Percentiles rank a stretch among this genome's conserved stretches.
Evolutionary conservation across 2,113 vertebrate genomes (phyloP).

Genomic region (Dromiciops gliroides): DNA sequence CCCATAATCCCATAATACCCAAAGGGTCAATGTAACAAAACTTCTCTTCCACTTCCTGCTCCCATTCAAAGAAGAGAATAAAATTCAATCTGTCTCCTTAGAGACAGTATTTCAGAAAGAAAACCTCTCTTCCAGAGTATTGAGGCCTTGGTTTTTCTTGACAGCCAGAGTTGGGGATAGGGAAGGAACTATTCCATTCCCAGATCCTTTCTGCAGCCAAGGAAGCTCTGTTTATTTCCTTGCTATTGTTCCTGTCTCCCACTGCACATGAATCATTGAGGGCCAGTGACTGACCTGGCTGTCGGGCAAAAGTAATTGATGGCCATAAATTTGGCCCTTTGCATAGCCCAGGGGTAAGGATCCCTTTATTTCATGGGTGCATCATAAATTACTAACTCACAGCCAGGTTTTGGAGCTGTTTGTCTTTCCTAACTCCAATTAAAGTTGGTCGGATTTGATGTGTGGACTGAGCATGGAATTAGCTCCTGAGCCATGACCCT

Average conservation of each 20-base stretch:
- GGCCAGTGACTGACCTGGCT: conserved; percentile 53
- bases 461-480: conserved; percentile 62
- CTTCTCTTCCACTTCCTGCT: neutral
- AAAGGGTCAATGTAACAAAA: neutral
- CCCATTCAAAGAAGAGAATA: neutral
- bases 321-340: conserved; percentile 62
- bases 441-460: conserved; percentile 65
- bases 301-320: conserved; percentile 69
- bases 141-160: neutral
- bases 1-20: neutral
- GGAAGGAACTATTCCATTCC: neutral
- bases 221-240: conserved; percentile 57
- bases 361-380: conserved; percentile 56
- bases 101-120: conserved; percentile 28
- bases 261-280: conserved; percentile 62
- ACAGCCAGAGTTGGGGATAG: neutral
- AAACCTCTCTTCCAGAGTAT: neutral
- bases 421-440: conserved; percentile 67
- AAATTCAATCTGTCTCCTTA: neutral
- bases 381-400: conserved; percentile 66
- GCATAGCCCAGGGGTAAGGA: conserved; percentile 61
- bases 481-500: conserved; percentile 58
- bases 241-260: conserved; percentile 40
- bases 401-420: conserved; percentile 58
- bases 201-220: conserved; percentile 32